Evolutionary conservation across 2,113 vertebrate genomes (phyloP), one percentile per base, ranked within the genome.

Genomic region (Eolophus roseicapilla): DNA sequence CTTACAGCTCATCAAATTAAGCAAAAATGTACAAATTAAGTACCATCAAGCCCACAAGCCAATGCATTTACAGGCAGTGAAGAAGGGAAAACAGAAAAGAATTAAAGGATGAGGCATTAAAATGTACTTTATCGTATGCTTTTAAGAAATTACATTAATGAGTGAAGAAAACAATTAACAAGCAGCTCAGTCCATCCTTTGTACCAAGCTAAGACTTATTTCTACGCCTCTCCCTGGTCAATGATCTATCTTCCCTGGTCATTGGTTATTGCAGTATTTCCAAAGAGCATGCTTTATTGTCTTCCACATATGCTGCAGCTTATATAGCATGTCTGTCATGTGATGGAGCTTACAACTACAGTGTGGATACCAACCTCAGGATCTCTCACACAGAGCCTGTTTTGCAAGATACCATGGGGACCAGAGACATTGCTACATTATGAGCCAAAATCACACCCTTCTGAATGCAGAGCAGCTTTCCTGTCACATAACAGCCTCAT

Each of bases 1-100:
- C 89, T 97, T 90, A 94, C n/a, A 90, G 92, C 88, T 97, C 95
- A 96, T 97, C 81, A 96, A 95, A 96, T 95, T 92, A 95, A 90
- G 65, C 46, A 91, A 91, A 95, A 76, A 95, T 94, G 88, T 86
- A 95, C 79, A 92, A 96, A 97, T 96, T 81, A 93, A 77, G 81
- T 88, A 31, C 76, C 82, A 95, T 95, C 93, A 93, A 96, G 65
- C 80, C 79, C 71, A 77, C 69, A 88, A 96, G 73, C 78, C 65
- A 91, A 84, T 82, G 85, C 83, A 86, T 96, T 96, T 93, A 80
- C 46, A 79, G 81, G 19, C 67, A 69, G 23, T 39, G 85, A 93
- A 79, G 90, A 69, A 85, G 44, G 19, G 19, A 33, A 86, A 95
- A 86, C 27, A 71, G 59, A 82, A 90, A n/a, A 89, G 46, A 67